Conservation (phyloP, 2,888 invertebrate genomes). For the Bruchidius siliquastri region DNA sequence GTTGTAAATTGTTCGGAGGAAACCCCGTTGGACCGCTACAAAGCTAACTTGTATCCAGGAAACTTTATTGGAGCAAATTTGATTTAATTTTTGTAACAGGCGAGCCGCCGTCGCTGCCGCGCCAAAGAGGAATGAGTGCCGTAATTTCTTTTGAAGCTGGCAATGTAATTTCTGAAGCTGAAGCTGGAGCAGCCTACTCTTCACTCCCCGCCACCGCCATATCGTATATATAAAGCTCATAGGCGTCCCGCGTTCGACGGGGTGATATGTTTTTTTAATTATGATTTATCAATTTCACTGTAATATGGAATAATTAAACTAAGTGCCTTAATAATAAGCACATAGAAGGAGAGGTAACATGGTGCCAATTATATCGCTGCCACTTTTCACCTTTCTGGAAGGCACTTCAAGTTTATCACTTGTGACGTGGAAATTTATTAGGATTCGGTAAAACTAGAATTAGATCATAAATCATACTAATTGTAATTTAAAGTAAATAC, state of each 20-base stretch:
- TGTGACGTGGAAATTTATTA: too few species aligned
- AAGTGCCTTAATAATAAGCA: too few species aligned
- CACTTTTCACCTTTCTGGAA: too few species aligned
- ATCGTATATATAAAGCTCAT: neutral
- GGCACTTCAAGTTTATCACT: too few species aligned
- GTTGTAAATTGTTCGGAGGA: conserved; percentile 22
- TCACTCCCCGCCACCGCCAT: neutral
- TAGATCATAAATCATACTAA: too few species aligned
- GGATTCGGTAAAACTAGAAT: too few species aligned
- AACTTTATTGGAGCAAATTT: conserved; percentile 50
- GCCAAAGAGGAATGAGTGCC: conserved; percentile 47
- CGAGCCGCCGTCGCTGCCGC: conserved; percentile 15
- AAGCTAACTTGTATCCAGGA: conserved; percentile 47
- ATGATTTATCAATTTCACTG: too few species aligned
- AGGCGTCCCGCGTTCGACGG: neutral
- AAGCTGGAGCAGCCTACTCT: neutral
- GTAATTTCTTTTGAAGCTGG: conserved; percentile 49
- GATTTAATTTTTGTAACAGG: conserved; percentile 48
- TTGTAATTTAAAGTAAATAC: too few species aligned
- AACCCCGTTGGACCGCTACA: conserved; percentile 33
- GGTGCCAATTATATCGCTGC: too few species aligned
- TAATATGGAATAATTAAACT: too few species aligned
- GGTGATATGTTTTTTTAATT: too few species aligned
- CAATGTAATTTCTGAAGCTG: conserved; percentile 45
- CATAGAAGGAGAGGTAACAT: too few species aligned